Evolutionary conservation across 2,113 vertebrate genomes (phyloP).

Genomic region (Petrocephalus zakoni): DNA sequence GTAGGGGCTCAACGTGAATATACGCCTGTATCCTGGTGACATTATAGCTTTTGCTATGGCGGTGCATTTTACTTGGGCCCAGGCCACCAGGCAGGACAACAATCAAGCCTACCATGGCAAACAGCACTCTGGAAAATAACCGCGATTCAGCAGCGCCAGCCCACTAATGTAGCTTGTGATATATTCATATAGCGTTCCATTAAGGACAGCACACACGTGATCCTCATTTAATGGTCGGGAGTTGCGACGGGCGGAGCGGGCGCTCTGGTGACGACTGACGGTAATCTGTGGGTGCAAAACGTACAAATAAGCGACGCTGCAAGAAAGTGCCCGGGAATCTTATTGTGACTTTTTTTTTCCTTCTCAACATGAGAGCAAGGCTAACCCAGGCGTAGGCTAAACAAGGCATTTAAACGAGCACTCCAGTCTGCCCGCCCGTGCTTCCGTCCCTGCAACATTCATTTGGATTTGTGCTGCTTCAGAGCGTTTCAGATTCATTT

Average conservation of each 20-base stretch:
- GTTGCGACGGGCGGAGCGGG: not conserved
- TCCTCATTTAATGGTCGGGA: not conserved
- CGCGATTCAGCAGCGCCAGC: not conserved
- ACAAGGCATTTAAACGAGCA: not conserved
- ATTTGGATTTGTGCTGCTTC: constrained; percentile 8
- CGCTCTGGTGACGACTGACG: not conserved
- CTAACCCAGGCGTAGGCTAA: not conserved
- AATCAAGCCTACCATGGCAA: not conserved
- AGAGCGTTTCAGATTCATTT: not conserved
- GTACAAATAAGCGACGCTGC: not conserved
- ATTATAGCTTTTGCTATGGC: not conserved
- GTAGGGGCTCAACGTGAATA: not conserved
- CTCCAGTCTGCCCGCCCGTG: not conserved
- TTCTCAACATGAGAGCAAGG: not conserved
- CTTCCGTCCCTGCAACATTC: not conserved
- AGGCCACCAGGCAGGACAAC: not conserved
- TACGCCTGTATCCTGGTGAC: not conserved
- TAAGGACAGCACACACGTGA: not conserved
- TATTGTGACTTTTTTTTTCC: not conserved
- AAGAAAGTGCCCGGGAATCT: not conserved
- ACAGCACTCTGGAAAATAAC: not conserved
- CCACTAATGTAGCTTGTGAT: not conserved
- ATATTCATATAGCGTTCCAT: not conserved
- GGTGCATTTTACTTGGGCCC: not conserved
- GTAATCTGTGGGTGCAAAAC: not conserved